Evolutionary conservation across 2,888 invertebrate species (phyloP), one percentile per base, ranked within the genome.

Genomic region (Vandiemenella viatica): DNA sequence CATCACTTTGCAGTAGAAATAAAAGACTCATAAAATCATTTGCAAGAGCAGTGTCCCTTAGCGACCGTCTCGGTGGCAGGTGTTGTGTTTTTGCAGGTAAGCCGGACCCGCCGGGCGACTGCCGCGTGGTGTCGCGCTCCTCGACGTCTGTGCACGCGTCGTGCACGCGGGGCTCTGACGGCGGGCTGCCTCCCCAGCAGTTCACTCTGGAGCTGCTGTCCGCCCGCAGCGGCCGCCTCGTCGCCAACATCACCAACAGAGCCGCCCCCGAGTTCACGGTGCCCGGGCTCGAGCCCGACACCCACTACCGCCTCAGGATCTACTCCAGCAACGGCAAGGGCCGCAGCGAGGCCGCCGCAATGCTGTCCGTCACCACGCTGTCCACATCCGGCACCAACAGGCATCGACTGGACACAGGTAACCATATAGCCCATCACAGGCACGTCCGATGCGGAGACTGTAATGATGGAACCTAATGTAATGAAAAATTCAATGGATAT

Each of bases 241-340:
- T 69, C 45, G 63, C 65, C 50, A 70, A 71, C 55, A 59, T 67
- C 53, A 63, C 68, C 17, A 63, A 67, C 44, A 57, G 63, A 16
- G 56, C 61, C 37, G 57, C 58, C 26, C 70, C 73, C 15, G 68
- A 70, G 50, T 74, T 75, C 60, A 62, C 65, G 50, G 64, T 73
- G 46, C 62, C 66, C 43, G 70, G 69, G 48, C 60, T 75, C 53
- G 70, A 73, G 53, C 66, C 73, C 4, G 70, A 70, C 42, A 67
- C 67, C 42, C 68, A 69, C 49, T 71, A 72, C 58, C 60, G 63
- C 22, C 53, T 62, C 66, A 71, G 54, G 66, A 70, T 53, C 67
- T 76, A 52, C 69, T 72, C 60, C 66, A 72, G 59, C 66, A 77
- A 67, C 70, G 72, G 71, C 55, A 77, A 68, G 69, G 76, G 64